Evolutionary conservation across 1,140 invertebrate genomes (phyloP).

Genomic region (Lithobius niger): DNA sequence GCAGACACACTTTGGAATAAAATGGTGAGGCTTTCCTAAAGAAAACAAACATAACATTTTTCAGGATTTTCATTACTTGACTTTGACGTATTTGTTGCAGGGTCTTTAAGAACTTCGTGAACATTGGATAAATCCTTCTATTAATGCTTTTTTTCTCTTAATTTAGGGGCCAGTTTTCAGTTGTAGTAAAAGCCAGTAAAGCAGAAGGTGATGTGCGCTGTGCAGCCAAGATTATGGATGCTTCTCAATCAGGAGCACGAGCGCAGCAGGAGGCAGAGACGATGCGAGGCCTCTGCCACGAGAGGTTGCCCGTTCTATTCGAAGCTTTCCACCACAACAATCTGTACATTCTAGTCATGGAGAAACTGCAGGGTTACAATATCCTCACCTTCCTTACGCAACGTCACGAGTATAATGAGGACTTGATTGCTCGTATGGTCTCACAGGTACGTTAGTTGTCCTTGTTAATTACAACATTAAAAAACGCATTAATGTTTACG

Average conservation of each 20-base stretch:
- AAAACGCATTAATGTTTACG: too few relatives aligned
- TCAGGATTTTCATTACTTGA: too few relatives aligned
- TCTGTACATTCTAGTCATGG: conserved; percentile 51
- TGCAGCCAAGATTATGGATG: conserved; percentile 62
- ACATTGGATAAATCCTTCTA: too few relatives aligned
- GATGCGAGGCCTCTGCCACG: conserved; percentile 62
- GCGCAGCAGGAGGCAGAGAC: conserved; percentile 62
- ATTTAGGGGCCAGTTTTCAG: conserved; percentile 63
- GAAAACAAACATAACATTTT: too few relatives aligned
- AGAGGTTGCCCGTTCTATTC: conserved; percentile 60
- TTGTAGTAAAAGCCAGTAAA: conserved; percentile 67
- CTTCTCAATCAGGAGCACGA: conserved; percentile 35
- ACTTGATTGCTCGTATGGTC: conserved; percentile 70
- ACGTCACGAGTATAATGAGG: conserved; percentile 76
- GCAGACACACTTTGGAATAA: too few relatives aligned
- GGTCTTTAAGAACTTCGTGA: too few relatives aligned
- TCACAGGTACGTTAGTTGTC: conserved; percentile 41
- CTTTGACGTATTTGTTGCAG: too few relatives aligned
- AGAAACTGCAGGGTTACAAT: conserved; percentile 82
- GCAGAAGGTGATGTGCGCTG: conserved; percentile 48
- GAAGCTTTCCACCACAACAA: conserved; percentile 24
- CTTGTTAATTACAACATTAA: not conserved
- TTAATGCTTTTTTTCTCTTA: conserved; percentile 12
- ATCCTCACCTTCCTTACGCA: conserved; percentile 73
- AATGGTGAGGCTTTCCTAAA: too few relatives aligned